phyloP scores from a whole-genome alignment of 2,797 vertebrate genomes.

The Enteromius anoplus region DNA sequence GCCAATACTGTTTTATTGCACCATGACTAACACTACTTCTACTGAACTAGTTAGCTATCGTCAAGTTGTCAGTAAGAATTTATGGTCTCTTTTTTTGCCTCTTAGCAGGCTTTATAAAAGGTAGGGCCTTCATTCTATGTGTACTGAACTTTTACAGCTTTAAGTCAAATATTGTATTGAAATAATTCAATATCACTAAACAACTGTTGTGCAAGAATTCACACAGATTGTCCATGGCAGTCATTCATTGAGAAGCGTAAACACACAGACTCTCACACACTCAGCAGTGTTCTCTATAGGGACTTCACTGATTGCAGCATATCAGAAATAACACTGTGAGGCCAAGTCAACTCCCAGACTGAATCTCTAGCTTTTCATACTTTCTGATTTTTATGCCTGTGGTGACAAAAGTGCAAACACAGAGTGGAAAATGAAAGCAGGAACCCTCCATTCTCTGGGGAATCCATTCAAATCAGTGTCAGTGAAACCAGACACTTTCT shows the following conservation, averaged over 20 bases:
- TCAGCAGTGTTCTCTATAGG: conserved; percentile 74
- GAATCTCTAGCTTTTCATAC: conserved; percentile 73
- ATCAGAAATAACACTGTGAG: conserved; percentile 79
- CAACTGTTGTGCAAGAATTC: not conserved
- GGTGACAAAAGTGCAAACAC: conserved; percentile 78
- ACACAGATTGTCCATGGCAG: not conserved
- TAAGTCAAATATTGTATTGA: not conserved
- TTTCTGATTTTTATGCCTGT: conserved; percentile 74
- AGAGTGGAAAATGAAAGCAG: conserved; percentile 75
- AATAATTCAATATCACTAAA: not conserved
- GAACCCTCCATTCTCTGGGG: conserved; percentile 77
- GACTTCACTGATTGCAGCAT: conserved; percentile 77
- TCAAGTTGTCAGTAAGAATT: conserved; percentile 86
- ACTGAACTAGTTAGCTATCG: not conserved
- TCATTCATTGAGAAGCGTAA: conserved; percentile 55
- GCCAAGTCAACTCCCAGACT: conserved; percentile 72
- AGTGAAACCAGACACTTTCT: conserved; percentile 72
- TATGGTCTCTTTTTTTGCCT: conserved; percentile 80
- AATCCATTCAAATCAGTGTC: conserved; percentile 77
- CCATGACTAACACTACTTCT: conserved; percentile 4
- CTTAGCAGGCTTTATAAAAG: conserved; percentile 69
- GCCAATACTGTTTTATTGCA: not conserved
- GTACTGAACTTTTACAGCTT: not conserved
- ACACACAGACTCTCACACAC: conserved; percentile 60
- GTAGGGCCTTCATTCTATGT: not conserved